phyloP scores from a whole-genome alignment of 2,113 vertebrate genomes.

The Desmodus rotundus region DNA sequence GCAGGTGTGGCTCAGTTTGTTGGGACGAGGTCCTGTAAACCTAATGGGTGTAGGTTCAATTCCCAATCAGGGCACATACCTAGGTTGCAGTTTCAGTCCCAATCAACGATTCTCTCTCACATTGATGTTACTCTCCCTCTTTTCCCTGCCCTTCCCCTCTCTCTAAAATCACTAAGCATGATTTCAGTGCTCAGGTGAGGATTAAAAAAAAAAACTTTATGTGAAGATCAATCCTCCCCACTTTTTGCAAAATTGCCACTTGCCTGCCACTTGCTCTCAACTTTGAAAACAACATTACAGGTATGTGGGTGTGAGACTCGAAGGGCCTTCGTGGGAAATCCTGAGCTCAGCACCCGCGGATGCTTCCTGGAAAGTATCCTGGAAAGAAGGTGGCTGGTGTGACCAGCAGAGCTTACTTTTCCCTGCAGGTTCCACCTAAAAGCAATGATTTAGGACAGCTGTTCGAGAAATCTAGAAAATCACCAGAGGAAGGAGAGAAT shows the following conservation, averaged over 20 bases:
- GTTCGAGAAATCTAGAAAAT: background rate
- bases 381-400: background rate
- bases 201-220: background rate
- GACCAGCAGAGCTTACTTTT: background rate
- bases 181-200: no score
- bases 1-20: no score
- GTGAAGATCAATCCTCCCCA: background rate
- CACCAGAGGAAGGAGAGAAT: background rate
- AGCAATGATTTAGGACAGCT: background rate
- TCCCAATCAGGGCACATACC: no score
- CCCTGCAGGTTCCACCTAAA: background rate
- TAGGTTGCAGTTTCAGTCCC: no score
- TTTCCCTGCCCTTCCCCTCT: no score
- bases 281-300: background rate
- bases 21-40: no score
- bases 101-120: no score
- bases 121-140: no score
- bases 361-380: background rate
- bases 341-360: background rate
- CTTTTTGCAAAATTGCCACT: background rate
- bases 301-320: accelerated
- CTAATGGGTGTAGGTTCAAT: no score
- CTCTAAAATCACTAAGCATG: no score
- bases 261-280: background rate
- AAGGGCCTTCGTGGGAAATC: accelerated